phyloP scores from a whole-genome alignment of 2,888 invertebrate genomes.

The Erannis defoliaria region DNA sequence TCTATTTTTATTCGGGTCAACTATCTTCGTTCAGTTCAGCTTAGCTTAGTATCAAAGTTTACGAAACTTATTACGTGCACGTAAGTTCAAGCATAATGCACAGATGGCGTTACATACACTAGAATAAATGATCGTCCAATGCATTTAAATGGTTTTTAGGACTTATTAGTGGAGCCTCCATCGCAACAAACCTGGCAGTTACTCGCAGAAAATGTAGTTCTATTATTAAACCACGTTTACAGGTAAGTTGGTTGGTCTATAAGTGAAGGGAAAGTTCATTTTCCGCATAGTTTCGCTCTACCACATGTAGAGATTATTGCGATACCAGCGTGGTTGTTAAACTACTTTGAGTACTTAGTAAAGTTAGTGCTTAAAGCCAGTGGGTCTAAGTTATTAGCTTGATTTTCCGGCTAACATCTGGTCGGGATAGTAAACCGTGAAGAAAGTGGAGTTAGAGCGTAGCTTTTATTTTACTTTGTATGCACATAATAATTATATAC shows the following conservation, averaged over 20 bases:
- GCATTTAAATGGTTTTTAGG: too few species aligned
- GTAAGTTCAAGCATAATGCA: background rate
- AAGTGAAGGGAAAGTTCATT: constrained; percentile 36
- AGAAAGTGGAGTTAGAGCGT: background rate
- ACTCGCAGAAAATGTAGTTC: background rate
- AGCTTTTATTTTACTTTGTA: too few species aligned
- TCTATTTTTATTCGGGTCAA: constrained; percentile 25
- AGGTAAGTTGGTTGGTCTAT: background rate
- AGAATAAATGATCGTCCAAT: background rate
- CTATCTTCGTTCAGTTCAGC: constrained; percentile 17
- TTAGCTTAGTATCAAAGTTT: background rate
- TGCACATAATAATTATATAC: too few species aligned
- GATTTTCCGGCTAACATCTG: background rate
- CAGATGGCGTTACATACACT: constrained; percentile 36
- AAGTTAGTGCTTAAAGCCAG: constrained; percentile 6
- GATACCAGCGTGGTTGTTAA: constrained; percentile 19
- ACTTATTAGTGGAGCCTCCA: background rate
- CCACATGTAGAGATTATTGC: constrained; percentile 22
- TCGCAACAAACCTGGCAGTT: background rate
- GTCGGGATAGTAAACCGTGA: background rate
- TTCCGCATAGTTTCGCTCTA: constrained; percentile 27
- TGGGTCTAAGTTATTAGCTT: constrained; percentile 6
- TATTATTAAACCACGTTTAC: background rate
- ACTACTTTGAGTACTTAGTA: constrained; percentile 7
- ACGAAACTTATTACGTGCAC: background rate